Percentiles rank a stretch among this genome's conserved stretches.
Evolutionary conservation across 2,797 vertebrate genomes (phyloP).

Genomic region (Semaprochilodus insignis): DNA sequence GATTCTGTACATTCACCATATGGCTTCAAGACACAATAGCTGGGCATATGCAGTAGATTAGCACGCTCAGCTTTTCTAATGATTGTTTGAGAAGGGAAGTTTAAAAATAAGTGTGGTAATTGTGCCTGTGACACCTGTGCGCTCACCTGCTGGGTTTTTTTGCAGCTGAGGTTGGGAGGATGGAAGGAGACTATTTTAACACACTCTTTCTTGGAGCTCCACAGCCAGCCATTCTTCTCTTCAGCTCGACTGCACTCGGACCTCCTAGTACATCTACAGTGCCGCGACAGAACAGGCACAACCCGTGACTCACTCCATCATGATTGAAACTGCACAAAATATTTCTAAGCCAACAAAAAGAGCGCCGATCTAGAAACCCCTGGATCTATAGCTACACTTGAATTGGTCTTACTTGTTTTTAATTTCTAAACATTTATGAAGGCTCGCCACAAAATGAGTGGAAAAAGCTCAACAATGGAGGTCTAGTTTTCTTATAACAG

Average conservation of each 20-base stretch:
- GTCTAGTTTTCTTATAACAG: no score
- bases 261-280: slow-evolving; percentile 88
- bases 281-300: slow-evolving; percentile 57
- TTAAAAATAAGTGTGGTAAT: slow-evolving; percentile 61
- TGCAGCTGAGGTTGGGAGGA: slow-evolving; percentile 91
- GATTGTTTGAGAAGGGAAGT: slow-evolving; percentile 49
- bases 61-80: slow-evolving; percentile 45
- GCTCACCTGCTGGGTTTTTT: slow-evolving; percentile 76
- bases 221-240: slow-evolving; percentile 90
- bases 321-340: no score
- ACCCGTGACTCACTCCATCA: not conserved
- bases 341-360: no score
- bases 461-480: no score
- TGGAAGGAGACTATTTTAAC: slow-evolving; percentile 85
- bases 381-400: no score
- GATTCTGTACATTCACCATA: slow-evolving; percentile 48
- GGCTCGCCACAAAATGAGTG: no score
- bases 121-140: slow-evolving; percentile 47
- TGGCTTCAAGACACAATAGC: slow-evolving; percentile 42
- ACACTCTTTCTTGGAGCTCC: slow-evolving; percentile 88
- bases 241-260: slow-evolving; percentile 85
- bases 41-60: not conserved
- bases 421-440: no score
- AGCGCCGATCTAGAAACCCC: no score
- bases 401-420: no score